These are phyloP conservation scores for Phoronis australis DNA, from an alignment of 2,888 invertebrate genomes.

Conservation along the genomic window DNA sequence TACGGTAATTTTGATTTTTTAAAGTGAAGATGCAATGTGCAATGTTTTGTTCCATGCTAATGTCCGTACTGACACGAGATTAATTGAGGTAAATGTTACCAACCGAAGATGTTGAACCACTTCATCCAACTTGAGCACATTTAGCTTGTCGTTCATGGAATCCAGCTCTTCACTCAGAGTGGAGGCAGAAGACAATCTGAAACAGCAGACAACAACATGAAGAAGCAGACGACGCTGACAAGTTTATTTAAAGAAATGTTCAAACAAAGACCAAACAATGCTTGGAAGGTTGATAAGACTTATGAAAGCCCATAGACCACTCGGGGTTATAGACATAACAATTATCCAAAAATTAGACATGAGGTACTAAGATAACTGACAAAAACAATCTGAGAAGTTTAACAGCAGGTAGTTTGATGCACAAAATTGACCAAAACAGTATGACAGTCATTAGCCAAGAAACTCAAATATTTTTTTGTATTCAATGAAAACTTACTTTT, in stretches of 20 bases:
- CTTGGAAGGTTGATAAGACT: not conserved
- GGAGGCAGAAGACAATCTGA: conserved; percentile 10
- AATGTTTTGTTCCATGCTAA: not conserved
- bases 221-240: not conserved
- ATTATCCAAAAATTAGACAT: too few relatives aligned
- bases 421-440: too few relatives aligned
- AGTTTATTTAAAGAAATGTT: not conserved
- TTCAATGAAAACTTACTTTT: too few relatives aligned
- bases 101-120: conserved; percentile 41
- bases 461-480: too few relatives aligned
- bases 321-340: too few relatives aligned
- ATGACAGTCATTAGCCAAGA: too few relatives aligned
- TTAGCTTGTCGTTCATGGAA: conserved; percentile 38
- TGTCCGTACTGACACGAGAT: not conserved
- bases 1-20: not conserved
- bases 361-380: too few relatives aligned
- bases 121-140: conserved; percentile 38
- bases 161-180: conserved; percentile 27
- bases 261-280: not conserved
- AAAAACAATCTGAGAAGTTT: too few relatives aligned
- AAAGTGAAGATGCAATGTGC: too few relatives aligned
- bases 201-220: too few relatives aligned
- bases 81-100: conserved; percentile 11
- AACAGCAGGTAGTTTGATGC: too few relatives aligned
- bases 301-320: not conserved